Evolutionary conservation across 1,140 invertebrate species (phyloP).

Genomic region (Brachionus sp.): DNA sequence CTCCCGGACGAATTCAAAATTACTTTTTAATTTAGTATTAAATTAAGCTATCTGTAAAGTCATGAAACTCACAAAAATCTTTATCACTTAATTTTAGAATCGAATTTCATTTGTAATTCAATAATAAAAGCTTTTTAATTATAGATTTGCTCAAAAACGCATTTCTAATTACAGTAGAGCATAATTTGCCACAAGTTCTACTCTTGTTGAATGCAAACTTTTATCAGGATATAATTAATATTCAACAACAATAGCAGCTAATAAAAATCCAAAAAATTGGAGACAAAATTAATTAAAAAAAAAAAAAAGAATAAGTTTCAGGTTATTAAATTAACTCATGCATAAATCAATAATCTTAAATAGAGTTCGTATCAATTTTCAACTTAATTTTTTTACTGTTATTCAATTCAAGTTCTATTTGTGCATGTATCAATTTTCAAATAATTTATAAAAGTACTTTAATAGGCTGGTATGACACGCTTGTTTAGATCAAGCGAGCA

Average conservation of each 20-base stretch:
- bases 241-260: background rate
- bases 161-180: background rate
- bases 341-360: background rate
- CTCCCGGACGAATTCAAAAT: background rate
- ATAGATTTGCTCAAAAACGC: background rate
- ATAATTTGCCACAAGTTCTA: background rate
- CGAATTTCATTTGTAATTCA: constrained; percentile 12
- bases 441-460: background rate
- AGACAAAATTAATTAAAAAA: constrained; percentile 6
- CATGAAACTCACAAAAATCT: background rate
- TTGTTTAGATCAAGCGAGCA: background rate
- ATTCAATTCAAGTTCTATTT: background rate
- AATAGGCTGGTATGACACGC: background rate
- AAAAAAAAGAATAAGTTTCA: background rate
- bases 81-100: constrained; percentile 7
- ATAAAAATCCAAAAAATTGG: background rate
- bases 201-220: background rate
- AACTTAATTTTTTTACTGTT: background rate
- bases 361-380: background rate
- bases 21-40: background rate
- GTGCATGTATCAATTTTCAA: background rate
- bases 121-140: constrained; percentile 14
- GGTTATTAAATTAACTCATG: constrained; percentile 11
- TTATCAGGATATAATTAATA: background rate
- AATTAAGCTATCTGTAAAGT: background rate